Base-by-base conservation (phyloP, 2,113 vertebrate species). In the Rafetus swinhoei region DNA sequence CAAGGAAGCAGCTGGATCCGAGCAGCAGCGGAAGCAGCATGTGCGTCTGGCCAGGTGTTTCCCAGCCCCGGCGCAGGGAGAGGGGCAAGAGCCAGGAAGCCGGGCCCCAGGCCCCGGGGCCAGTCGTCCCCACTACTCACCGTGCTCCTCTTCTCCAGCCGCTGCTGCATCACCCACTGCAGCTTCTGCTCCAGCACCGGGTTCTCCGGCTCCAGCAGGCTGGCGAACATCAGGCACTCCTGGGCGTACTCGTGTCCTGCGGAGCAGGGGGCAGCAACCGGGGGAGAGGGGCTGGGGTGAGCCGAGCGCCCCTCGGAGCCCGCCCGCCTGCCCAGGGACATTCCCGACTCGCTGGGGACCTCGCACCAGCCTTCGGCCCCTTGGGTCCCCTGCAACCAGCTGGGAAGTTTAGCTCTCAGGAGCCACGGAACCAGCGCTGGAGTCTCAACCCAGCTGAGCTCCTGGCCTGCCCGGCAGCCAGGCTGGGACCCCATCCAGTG, bases 211-310 rank as follows among this genome's bases (percentile, higher is more conserved):
- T 99, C 99, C 89, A 99, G 98, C 89, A 99, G 98, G 15, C 98
- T 98, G 60, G 99, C 99, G 39, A 99, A 99, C 95, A 98, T 98
- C 94, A 99, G 98, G 94, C 99, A 99, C 95, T 99, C 99, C 91
- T 99, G 98, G 0, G 99, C 99, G 1, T 99, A 99, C 89, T 99
- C 99, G 0, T 99, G 99, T 84, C 99, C 99, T 94, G 18, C 8
- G 87, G 91, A 15, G 39, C 11, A 54, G 15, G 19, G 54, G 54
- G 86, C 80, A 39, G 55, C n/a, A 39, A 29, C 3, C 1, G 27
- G 79, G 59, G 54, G 29, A 52, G 8, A 35, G 6, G 15, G 39
- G 16, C 27, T 59, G 56, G 16, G 18, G 59, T 1, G 12, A 27
- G 54, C 52, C 59, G 74, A 60, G 39, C 39, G 39, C 39, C 39